A percentile compares a stretch with the other conserved stretches of the same genome.
These are phyloP conservation scores for Xylota segnis DNA, from an alignment of 2,888 invertebrate species.

Conservation along the genomic window DNA sequence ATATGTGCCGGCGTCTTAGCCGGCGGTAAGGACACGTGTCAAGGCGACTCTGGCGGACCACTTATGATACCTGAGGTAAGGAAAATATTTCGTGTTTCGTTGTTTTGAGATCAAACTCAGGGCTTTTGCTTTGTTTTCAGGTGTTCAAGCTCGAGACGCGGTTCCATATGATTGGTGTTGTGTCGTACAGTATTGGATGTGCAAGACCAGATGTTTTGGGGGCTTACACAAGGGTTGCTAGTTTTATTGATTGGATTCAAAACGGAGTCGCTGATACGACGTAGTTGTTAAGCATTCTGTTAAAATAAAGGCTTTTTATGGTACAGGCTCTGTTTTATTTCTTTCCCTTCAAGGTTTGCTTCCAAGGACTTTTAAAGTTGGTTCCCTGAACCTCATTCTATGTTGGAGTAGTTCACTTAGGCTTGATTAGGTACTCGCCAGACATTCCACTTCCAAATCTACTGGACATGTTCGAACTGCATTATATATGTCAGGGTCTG, in stretches of 20 bases:
- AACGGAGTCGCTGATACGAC: constrained; percentile 81
- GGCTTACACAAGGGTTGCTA: constrained; percentile 87
- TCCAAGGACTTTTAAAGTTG: no score
- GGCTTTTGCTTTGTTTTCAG: constrained; percentile 31
- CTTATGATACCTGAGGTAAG: constrained; percentile 82
- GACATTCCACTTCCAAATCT: no score
- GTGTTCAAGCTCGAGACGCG: constrained; percentile 86
- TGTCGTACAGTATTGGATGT: constrained; percentile 88
- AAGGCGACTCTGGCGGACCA: constrained; percentile 84
- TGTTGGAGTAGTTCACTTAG: no score
- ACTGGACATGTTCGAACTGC: no score
- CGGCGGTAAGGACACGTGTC: constrained; percentile 83
- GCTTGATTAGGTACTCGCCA: no score
- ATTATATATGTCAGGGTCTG: no score
- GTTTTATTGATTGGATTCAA: constrained; percentile 87
- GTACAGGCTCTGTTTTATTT: no score
- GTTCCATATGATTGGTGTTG: constrained; percentile 87
- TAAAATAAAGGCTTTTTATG: no score
- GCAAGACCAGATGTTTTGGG: constrained; percentile 87
- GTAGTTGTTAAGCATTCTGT: constrained; percentile 42
- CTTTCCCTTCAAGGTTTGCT: no score
- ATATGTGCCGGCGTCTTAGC: constrained; percentile 82
- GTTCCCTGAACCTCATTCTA: no score
- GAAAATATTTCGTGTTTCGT: not conserved
- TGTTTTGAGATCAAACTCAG: not conserved